These are phyloP conservation scores for Aurelia sp. DNA, from an alignment of 30 jellyfish, hydroid and myxozoan genomes.

Conservation along the genomic window DNA sequence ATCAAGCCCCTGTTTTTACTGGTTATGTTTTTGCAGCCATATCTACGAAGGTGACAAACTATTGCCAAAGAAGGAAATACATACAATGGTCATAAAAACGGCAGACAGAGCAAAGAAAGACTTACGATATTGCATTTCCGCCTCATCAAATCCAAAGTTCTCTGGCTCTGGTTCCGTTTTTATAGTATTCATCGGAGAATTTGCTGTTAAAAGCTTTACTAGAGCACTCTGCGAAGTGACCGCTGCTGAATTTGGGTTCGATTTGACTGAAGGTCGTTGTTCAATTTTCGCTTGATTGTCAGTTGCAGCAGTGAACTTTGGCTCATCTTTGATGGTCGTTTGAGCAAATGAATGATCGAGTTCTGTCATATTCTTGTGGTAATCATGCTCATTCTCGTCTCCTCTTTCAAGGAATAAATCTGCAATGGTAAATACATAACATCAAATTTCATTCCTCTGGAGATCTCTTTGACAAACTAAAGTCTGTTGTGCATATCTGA, in stretches of 20 bases:
- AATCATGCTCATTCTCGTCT: conserved; percentile 55
- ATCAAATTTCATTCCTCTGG: no score
- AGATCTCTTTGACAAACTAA: no score
- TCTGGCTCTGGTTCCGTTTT: conserved; percentile 10
- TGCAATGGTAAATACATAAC: neutral
- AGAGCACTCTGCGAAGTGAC: conserved; percentile 32
- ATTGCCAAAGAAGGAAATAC: no score
- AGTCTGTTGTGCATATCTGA: no score
- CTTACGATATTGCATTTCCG: conserved; percentile 33
- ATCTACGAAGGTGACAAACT: no score
- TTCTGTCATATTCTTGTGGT: conserved; percentile 43
- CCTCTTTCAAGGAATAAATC: conserved; percentile 18
- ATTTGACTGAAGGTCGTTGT: neutral
- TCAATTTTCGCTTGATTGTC: conserved; percentile 3
- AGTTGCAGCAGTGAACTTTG: neutral
- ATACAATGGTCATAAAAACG: neutral
- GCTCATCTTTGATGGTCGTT: conserved; percentile 66
- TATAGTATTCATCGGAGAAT: neutral
- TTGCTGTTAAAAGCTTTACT: conserved; percentile 27
- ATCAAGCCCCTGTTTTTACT: no score
- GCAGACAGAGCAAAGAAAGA: neutral
- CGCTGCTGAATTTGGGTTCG: neutral
- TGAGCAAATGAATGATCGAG: conserved; percentile 57
- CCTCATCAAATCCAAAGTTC: conserved; percentile 1
- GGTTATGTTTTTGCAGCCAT: no score